Evolutionary conservation across 2,113 vertebrate species (phyloP), one percentile per base, ranked within the genome.

Genomic region (Dipodomys merriami): DNA sequence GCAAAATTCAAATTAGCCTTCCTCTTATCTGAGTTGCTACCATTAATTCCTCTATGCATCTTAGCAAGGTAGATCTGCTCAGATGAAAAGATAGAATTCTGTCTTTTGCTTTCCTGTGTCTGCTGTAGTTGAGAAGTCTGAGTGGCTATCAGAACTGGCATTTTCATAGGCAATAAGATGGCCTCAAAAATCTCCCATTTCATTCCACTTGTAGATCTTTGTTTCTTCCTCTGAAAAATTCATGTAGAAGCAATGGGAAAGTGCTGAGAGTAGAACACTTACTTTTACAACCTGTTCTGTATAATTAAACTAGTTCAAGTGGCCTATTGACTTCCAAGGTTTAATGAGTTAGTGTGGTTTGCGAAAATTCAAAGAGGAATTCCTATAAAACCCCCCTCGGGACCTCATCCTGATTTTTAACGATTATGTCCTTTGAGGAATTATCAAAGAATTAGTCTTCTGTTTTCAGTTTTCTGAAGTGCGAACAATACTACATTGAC

Each of bases 251-350:
- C 80, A 91, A 91, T 82, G 46, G 22, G 6, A 86, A 94, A 90
- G 16, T 39, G 13, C 87, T 67, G 29, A 39, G 27, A 69, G 12
- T 71, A 78, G 72, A 93, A 81, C 46, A 60, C 13, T 90, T 89
- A 39, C 11, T 93, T 96, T 93, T 83, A 91, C 19, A 83, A n/a
- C 16, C 25, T 76, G 2, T 68, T 88, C 72, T 88, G 2, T 68
- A 39, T 91, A 96, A 93, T 82, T 91, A 49, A 95, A 57, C 9
- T 72, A 91, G 10, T 96, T 77, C 46, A 33, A 67, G 73, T 88
- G 44, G 49, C 78, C 46, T 95, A 27, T 83, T 96, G 83, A 91
- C 95, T 96, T 90, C 65, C 79, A 88, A 93, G 23, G 62, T 33
- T 79, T 79, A 94, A 96, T 87, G 19, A 49, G 35, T 30, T 73